phyloP scores from a whole-genome alignment of 2,888 invertebrate species.

The Drosophila stalkeri region DNA sequence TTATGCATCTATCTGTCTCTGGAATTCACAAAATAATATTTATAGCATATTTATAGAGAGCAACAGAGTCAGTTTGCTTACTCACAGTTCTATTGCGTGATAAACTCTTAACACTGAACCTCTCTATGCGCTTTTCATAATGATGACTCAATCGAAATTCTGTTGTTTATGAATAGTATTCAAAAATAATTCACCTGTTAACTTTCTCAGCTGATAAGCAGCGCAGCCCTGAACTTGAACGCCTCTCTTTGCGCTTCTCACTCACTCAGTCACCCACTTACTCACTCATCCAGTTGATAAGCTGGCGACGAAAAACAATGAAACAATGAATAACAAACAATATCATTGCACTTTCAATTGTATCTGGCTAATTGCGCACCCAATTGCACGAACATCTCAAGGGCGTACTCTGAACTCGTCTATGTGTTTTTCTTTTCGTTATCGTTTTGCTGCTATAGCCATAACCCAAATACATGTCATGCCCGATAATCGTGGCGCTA shows the following conservation, averaged over 20 bases:
- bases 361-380: constrained; percentile 21
- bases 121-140: constrained; percentile 1
- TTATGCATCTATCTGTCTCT: not conserved
- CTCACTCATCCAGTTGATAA: constrained; percentile 9
- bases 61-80: not conserved
- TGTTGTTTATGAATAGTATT: not conserved
- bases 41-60: not conserved
- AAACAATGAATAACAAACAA: not conserved
- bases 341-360: constrained; percentile 48
- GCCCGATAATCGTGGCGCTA: constrained; percentile 40
- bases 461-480: constrained; percentile 43
- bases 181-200: constrained; percentile 2
- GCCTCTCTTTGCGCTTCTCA: constrained; percentile 20
- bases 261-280: too few relatives aligned
- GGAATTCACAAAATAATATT: not conserved
- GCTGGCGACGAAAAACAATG: not conserved
- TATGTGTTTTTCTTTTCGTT: constrained; percentile 8
- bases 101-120: not conserved
- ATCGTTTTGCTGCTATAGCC: constrained; percentile 16
- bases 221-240: constrained; percentile 40
- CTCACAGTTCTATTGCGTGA: not conserved
- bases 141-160: not conserved
- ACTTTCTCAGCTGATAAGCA: constrained; percentile 15
- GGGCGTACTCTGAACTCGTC: constrained; percentile 44
- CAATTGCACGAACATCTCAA: constrained; percentile 23